Evolutionary conservation across 2,888 invertebrate species (phyloP).

Genomic region (Punctoribates punctum): DNA sequence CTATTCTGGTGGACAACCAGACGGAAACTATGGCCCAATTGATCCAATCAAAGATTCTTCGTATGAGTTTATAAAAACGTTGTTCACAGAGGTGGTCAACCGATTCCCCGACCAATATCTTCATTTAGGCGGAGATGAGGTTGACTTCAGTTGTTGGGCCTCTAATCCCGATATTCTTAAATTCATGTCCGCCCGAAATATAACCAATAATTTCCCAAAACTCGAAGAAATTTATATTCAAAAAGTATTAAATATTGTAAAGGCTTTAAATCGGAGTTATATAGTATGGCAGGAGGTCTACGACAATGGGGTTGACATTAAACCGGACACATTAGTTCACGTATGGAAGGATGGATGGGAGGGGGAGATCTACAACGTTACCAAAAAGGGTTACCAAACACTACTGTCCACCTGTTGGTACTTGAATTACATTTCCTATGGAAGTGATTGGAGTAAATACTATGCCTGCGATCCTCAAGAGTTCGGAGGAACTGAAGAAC

Average conservation of each 20-base stretch:
- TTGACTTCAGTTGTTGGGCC: conserved; percentile 75
- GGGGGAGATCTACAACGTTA: conserved; percentile 58
- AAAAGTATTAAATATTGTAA: conserved; percentile 59
- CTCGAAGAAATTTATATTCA: conserved; percentile 69
- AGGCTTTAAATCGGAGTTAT: conserved; percentile 49
- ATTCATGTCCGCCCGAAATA: conserved; percentile 62
- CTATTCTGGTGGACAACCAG: conserved; percentile 65
- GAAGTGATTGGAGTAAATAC: conserved; percentile 58
- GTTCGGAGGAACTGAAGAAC: conserved; percentile 52
- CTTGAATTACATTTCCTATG: conserved; percentile 66
- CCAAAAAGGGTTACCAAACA: conserved; percentile 60
- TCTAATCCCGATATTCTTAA: conserved; percentile 64
- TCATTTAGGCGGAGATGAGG: conserved; percentile 93
- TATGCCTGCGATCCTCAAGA: conserved; percentile 53
- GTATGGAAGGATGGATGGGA: conserved; percentile 64
- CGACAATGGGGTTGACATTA: conserved; percentile 63
- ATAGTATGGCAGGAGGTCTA: conserved; percentile 83
- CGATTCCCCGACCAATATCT: conserved; percentile 75
- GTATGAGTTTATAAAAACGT: conserved; percentile 53
- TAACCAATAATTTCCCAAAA: conserved; percentile 58
- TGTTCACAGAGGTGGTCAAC: conserved; percentile 55
- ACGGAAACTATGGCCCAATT: conserved; percentile 64
- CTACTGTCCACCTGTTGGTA: conserved; percentile 84
- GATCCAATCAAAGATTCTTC: conserved; percentile 54
- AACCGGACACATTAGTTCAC: conserved; percentile 67